These are phyloP conservation scores for Vanessa tameamea DNA, from an alignment of 1,140 invertebrate genomes.

Conservation along the genomic window DNA sequence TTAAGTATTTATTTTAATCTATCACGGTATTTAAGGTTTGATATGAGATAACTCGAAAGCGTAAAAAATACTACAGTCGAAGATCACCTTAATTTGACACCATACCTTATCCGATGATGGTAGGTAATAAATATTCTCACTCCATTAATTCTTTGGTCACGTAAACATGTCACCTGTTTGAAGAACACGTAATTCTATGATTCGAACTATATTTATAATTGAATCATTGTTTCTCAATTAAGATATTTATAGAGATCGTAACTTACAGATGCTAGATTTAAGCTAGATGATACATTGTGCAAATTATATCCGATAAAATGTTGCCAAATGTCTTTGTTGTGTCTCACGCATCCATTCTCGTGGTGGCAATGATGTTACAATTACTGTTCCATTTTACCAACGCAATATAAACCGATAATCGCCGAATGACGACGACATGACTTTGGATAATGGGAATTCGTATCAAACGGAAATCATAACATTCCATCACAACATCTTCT, in stretches of 20 bases:
- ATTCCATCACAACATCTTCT: not conserved
- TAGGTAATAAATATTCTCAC: too few relatives aligned
- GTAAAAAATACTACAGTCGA: too few relatives aligned
- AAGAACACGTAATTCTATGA: too few relatives aligned
- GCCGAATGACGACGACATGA: not conserved
- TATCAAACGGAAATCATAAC: not conserved
- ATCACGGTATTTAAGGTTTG: too few relatives aligned
- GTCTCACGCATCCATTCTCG: not conserved
- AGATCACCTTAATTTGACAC: too few relatives aligned
- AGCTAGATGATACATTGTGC: conserved; percentile 6
- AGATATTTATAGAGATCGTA: not conserved
- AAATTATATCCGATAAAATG: conserved; percentile 4
- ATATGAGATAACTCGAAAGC: too few relatives aligned
- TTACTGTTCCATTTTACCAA: conserved; percentile 1
- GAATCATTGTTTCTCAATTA: not conserved
- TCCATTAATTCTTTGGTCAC: not conserved
- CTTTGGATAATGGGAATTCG: not conserved
- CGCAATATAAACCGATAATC: not conserved
- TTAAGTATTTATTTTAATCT: too few relatives aligned
- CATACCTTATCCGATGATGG: too few relatives aligned
- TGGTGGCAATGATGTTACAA: not conserved
- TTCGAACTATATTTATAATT: not conserved
- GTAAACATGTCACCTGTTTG: not conserved
- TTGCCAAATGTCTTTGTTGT: conserved; percentile 16
- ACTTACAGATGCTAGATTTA: not conserved